phyloP scores from a whole-genome alignment of 2,113 vertebrate species.

The Oryzias curvinotus region DNA sequence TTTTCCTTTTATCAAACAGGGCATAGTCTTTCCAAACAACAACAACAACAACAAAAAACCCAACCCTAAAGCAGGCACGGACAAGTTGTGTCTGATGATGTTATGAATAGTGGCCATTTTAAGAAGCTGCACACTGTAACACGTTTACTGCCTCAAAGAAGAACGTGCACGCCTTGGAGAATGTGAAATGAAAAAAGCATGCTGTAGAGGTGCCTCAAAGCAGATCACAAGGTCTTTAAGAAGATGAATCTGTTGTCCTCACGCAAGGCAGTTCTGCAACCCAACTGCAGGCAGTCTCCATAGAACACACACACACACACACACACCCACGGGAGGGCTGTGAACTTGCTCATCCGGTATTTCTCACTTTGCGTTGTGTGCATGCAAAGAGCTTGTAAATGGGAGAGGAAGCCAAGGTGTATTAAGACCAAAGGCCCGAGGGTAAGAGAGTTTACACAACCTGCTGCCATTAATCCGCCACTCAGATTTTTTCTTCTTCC shows the following conservation, averaged over 20 bases:
- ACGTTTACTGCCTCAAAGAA: too few species aligned
- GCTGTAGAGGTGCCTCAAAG: slow-evolving; percentile 57
- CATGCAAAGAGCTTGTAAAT: slow-evolving; percentile 74
- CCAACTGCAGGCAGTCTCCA: slow-evolving; percentile 34
- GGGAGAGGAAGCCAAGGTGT: slow-evolving; percentile 77
- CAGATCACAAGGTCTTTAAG: slow-evolving; percentile 53
- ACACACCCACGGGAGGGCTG: slow-evolving; percentile 13
- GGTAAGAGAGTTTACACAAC: slow-evolving; percentile 80
- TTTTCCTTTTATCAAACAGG: too few species aligned
- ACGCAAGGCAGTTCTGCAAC: slow-evolving; percentile 67
- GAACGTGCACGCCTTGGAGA: too few species aligned
- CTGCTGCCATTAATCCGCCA: slow-evolving; percentile 70
- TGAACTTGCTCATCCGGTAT: slow-evolving; percentile 72
- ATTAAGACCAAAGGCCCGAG: slow-evolving; percentile 63
- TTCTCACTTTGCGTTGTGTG: slow-evolving; percentile 49
- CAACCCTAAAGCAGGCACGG: too few species aligned
- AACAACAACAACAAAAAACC: too few species aligned
- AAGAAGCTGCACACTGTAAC: too few species aligned
- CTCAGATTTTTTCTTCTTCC: slow-evolving; percentile 60
- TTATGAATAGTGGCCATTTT: too few species aligned
- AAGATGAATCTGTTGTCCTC: slow-evolving; percentile 70
- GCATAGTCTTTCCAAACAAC: too few species aligned
- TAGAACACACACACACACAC: not conserved
- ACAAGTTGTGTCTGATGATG: too few species aligned
- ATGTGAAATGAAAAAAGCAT: slow-evolving; percentile 12